Percentiles rank a stretch among this genome's conserved stretches.
Conservation (phyloP, 1,140 invertebrate genomes). For the Yoshiicerus persimilis region DNA sequence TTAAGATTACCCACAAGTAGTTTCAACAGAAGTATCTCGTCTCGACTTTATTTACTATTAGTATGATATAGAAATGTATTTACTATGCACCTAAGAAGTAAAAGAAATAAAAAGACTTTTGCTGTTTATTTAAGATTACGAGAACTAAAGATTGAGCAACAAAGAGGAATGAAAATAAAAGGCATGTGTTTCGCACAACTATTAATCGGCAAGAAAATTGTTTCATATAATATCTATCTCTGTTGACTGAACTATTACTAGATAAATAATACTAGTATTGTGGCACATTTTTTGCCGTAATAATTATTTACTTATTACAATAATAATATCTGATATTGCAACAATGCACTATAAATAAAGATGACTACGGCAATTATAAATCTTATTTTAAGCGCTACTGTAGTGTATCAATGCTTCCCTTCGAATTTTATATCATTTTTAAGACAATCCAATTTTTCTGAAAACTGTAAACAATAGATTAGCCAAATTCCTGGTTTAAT, state of each 20-base stretch:
- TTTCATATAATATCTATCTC: not conserved
- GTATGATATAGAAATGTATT: not conserved
- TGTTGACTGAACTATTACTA: not conserved
- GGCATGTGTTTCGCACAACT: not conserved
- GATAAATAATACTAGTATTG: too few relatives aligned
- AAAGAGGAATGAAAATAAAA: not conserved
- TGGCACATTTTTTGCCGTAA: not conserved
- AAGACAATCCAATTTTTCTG: too few relatives aligned
- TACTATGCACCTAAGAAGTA: not conserved
- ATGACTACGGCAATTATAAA: too few relatives aligned
- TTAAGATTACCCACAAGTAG: too few relatives aligned
- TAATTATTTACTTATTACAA: too few relatives aligned
- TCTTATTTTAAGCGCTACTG: not conserved
- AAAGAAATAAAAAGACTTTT: not conserved
- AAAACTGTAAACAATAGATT: too few relatives aligned
- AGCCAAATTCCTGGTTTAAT: too few relatives aligned
- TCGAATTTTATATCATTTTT: not conserved
- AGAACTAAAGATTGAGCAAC: not conserved
- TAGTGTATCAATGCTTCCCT: not conserved
- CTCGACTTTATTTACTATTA: not conserved
- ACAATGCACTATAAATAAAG: not conserved
- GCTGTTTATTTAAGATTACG: not conserved
- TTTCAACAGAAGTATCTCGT: not conserved
- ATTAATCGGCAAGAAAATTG: not conserved
- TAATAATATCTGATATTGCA: too few relatives aligned